These are phyloP conservation scores for Myotis planiceps DNA, from an alignment of 2,797 vertebrate genomes.

Conservation along the genomic window DNA sequence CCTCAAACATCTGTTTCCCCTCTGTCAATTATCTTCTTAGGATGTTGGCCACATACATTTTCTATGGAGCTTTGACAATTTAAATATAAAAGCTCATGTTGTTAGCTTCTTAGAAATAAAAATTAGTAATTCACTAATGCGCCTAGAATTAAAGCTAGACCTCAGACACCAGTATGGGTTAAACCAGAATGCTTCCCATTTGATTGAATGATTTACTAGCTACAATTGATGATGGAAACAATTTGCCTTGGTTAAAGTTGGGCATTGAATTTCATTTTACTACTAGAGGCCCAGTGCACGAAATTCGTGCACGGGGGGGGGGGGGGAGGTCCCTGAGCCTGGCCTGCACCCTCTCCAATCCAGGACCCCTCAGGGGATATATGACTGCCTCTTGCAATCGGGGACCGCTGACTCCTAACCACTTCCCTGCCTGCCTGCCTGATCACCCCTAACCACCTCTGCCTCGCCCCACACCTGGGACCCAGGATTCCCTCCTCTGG, in stretches of 20 bases:
- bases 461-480: no score
- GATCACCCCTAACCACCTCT: no score
- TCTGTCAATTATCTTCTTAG: not conserved
- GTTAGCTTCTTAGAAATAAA: not conserved
- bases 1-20: not conserved
- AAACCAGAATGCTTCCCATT: not conserved
- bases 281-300: no score
- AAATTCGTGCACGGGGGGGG: no score
- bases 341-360: no score
- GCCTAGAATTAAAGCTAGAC: not conserved
- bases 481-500: no score
- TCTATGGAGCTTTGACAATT: not conserved
- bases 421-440: no score
- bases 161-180: not conserved
- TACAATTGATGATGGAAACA: not conserved
- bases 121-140: not conserved
- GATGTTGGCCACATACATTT: not conserved
- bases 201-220: not conserved
- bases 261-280: not conserved
- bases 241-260: not conserved
- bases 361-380: no score
- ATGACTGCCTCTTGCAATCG: no score
- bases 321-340: no score
- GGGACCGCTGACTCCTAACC: no score
- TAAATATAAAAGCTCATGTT: not conserved